Base-by-base conservation (phyloP, 64 coral and sea anemone species). In the Porites lutea region DNA sequence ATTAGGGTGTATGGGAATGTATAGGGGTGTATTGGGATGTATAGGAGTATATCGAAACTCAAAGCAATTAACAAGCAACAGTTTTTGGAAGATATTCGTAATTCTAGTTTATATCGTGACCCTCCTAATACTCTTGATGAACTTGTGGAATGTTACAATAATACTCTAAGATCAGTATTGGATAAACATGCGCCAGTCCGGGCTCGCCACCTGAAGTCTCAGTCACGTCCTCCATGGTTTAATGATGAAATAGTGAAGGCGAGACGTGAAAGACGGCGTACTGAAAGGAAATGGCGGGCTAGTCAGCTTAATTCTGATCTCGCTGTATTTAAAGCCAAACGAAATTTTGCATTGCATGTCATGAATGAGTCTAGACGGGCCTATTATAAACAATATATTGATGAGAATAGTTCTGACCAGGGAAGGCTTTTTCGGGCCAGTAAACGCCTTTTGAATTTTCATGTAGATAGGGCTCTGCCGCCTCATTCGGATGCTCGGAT, bases 141-240 rank as follows among this genome's bases (percentile, higher is more conserved):
- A 65, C 79, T 82, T 63, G 79, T 82, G 79, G 79, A 82, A 60
- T 82, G 79, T 18, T 82, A 82, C 79, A 82, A 82, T 82, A 63
- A 60, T 63, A 82, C 61, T 60, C 43, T 64, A 82, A 82, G 57
- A 82, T 82, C 79, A 62, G 55, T 82, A 65, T 82, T 82, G 79
- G 79, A 82, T 37, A 82, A 82, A 65, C 79, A 82, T 82, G 79
- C 79, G 61, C 79, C 79, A 63, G 79, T 82, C 13, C 79, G 61
- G 44, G 61, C 79, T 65, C 57, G 79, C 61, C 79, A 65, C 61
- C 55, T 61, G 61, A 82, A 43, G 61, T 63, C 79, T 65, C 79
- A 82, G 20, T 27, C 61, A 65, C 79, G 57, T 65, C 79, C 79
- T 82, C 57, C 79, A 60, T 82, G 79, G 79, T 82, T 82, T 82